Evolutionary conservation across 2,797 vertebrate genomes (phyloP), one percentile per base, ranked within the genome.

Genomic region (Helarctos malayanus): DNA sequence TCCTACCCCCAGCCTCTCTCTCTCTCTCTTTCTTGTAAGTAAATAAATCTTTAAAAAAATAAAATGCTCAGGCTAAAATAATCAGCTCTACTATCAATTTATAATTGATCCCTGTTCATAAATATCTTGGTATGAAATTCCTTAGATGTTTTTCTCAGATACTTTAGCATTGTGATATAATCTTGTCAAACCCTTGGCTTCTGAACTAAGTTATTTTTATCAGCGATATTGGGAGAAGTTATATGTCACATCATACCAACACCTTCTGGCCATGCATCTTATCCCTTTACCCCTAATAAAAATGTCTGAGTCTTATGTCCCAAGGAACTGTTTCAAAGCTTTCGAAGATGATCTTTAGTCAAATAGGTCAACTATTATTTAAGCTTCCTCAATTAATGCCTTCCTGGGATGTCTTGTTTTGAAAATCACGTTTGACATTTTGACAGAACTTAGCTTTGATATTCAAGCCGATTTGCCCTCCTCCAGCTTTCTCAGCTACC

Each of bases 311-410:
- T 49, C 63, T 96, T 90, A 65, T 82, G 49, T 94, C 89, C 73
- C 95, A n/a, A 94, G 78, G 79, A 95, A 95, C n/a, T 29, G 4
- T 91, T 94, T 83, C 45, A 89, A 89, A 85, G 57, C 71, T 95
- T 97, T 95, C 68, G 61, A 93, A 95, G 71, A 88, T 83, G 45
- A 91, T 45, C 63, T 71, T 90, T 73, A 57, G 76, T 96, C 56
- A 82, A 75, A 91, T 4, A 94, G 94, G 52, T 65, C 90, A 95
- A 75, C 52, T 81, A 83, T 95, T 97, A 92, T 88, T 96, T 95
- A 93, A 97, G 35, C 54, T 69, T 97, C 15, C 71, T 97, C 98
- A 98, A 98, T 95, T 98, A 98, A 96, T 91, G 92, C 7, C 29
- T 96, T 98, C 90, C 86, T 82, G 89, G 49, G 94, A 95, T 96